Base-by-base conservation (phyloP, 1,140 invertebrate species). In the Hetaerina americana region DNA sequence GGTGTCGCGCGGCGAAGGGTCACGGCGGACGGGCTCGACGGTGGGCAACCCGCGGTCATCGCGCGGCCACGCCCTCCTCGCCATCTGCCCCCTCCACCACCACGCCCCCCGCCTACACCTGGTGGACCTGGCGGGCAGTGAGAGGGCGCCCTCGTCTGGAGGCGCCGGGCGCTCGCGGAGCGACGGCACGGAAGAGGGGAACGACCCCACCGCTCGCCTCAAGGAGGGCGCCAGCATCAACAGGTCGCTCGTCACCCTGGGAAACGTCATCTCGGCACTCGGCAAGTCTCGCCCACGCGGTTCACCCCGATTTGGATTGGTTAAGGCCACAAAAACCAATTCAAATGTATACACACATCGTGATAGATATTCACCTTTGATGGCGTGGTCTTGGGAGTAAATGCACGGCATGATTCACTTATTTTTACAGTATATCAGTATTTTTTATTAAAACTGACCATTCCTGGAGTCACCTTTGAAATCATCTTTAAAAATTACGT, bases 181-280 rank as follows among this genome's bases (percentile, higher is more conserved):
- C 76, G 72, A 82, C 73, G 70, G n/a, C n/a, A n/a, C n/a, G 79
- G 79, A 73, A 80, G 71, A 71, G 80, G 40, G 71, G 79, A 75
- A 77, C 78, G 76, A 75, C 80, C 76, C 2, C 81, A 74, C 73
- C 80, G 78, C 76, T 70, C 74, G 88, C 40, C 83, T 89, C 71
- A 87, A 90, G 78, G 90, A 92, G 82, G 91, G 91, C 22, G 88
- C 90, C 49, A 92, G 89, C 77, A 93, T 93, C 76, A 93, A 93
- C 80, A 90, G 89, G 77, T 92, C 90, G 68, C 81, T 93, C 49
- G 91, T 92, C 0, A 90, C 89, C 57, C 81, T 92, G 26, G 89
- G 90, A 74, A 91, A 90, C 80, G 90, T 92, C 28, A 91, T 92
- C 76, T 90, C 89, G 26, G 86, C 89, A 24, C 81, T 92, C 74